phyloP scores from a whole-genome alignment of 1,140 invertebrate genomes.

The Cyclargus thomasi region DNA sequence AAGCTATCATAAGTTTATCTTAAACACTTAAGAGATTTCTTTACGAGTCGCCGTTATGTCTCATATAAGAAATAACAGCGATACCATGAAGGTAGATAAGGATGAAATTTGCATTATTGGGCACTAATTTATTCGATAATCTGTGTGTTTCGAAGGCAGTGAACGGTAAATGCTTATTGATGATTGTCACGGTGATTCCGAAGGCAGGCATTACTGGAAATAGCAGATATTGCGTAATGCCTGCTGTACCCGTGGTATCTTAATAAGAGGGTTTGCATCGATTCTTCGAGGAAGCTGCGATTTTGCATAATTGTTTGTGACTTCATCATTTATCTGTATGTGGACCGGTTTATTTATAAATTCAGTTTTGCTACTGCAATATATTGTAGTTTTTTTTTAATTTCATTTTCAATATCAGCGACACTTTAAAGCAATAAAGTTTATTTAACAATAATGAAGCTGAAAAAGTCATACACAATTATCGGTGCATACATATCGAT shows the following conservation, averaged over 20 bases:
- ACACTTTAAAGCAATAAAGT: too few species aligned
- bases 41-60: neutral
- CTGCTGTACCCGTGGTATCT: constrained; percentile 65
- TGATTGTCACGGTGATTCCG: constrained; percentile 60
- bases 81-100: neutral
- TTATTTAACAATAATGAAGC: too few species aligned
- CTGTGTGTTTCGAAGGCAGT: constrained; percentile 39
- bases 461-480: too few species aligned
- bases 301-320: constrained; percentile 37
- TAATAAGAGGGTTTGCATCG: constrained; percentile 67
- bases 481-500: too few species aligned
- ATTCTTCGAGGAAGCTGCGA: constrained; percentile 40
- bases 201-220: constrained; percentile 45
- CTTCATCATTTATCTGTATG: neutral
- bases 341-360: neutral
- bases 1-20: constrained; percentile 1
- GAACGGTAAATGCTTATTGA: constrained; percentile 53
- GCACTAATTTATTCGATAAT: constrained; percentile 34
- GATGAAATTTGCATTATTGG: neutral
- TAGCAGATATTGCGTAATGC: constrained; percentile 53
- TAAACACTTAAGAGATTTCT: constrained; percentile 1
- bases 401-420: too few species aligned
- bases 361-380: too few species aligned
- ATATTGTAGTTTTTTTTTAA: too few species aligned
- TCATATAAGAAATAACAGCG: neutral